These are phyloP conservation scores for Ochotona princeps DNA, from an alignment of 2,113 vertebrate genomes.

Conservation along the genomic window DNA sequence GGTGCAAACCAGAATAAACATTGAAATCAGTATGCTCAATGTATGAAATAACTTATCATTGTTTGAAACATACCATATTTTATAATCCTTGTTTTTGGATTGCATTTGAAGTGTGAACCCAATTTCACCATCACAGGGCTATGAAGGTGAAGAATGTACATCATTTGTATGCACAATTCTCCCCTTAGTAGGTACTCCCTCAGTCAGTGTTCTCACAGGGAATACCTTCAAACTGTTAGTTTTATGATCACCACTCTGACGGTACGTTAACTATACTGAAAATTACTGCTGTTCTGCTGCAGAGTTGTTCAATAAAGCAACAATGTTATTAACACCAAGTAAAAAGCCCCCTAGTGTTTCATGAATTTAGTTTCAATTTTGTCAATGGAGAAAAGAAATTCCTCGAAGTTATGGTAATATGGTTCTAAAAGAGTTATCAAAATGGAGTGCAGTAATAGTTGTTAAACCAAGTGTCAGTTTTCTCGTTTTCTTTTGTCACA, in stretches of 20 bases:
- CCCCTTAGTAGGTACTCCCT: neutral
- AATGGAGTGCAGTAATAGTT: neutral
- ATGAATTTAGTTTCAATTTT: conserved; percentile 50
- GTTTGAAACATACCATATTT: conserved; percentile 29
- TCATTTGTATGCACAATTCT: conserved; percentile 2
- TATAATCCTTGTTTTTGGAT: conserved; percentile 63
- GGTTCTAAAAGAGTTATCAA: conserved; percentile 9
- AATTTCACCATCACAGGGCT: neutral
- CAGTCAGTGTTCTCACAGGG: neutral
- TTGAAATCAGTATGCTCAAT: conserved; percentile 16
- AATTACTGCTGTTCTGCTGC: neutral
- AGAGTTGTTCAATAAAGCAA: conserved; percentile 46
- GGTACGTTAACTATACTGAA: neutral
- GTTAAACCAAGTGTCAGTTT: neutral
- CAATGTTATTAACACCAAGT: conserved; percentile 38
- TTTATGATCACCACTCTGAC: conserved; percentile 37
- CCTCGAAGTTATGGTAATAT: neutral
- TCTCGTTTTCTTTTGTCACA: neutral
- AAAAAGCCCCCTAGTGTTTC: neutral
- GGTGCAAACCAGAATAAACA: conserved; percentile 49
- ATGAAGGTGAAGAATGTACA: neutral
- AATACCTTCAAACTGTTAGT: conserved; percentile 10
- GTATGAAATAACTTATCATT: conserved; percentile 45
- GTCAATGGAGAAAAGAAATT: neutral
- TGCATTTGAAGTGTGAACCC: conserved; percentile 48